Percentiles rank a stretch among this genome's conserved stretches.
Evolutionary conservation across 2,797 vertebrate genomes (phyloP).

Genomic region (Cynopterus sphinx): DNA sequence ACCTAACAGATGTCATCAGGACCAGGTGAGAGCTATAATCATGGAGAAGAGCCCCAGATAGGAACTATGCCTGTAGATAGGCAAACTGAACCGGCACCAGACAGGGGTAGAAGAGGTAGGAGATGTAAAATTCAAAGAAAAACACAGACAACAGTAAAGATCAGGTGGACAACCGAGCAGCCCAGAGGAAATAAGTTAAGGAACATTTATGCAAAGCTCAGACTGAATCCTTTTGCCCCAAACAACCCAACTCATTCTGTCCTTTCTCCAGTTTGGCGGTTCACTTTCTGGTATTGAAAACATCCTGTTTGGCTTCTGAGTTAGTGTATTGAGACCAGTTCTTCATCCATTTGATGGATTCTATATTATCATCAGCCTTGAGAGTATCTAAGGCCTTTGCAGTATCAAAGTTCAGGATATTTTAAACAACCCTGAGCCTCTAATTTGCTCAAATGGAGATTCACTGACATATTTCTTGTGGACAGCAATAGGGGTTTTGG

Average conservation of each 20-base stretch:
- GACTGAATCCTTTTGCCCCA: not conserved
- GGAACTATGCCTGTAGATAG: not conserved
- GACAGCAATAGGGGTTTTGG: not conserved
- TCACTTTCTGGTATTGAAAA: not conserved
- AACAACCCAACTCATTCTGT: not conserved
- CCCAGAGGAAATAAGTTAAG: not conserved
- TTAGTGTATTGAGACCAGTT: not conserved
- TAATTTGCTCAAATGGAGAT: not conserved
- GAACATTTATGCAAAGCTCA: not conserved
- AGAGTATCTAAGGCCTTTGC: not conserved
- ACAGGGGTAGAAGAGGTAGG: not conserved
- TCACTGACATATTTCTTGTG: not conserved
- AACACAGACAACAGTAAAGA: not conserved
- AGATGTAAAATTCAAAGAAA: not conserved
- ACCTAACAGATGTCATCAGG: not conserved
- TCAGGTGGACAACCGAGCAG: not conserved
- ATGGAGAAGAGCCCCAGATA: not conserved
- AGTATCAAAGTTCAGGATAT: not conserved
- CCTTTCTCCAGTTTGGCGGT: not conserved
- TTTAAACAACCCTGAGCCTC: not conserved
- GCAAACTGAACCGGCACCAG: not conserved
- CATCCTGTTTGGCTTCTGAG: not conserved
- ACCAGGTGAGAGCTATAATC: not conserved
- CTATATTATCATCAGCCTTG: not conserved
- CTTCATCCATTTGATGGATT: not conserved